phyloP scores from a whole-genome alignment of 2,888 invertebrate species.

The Pegoplata infirma region DNA sequence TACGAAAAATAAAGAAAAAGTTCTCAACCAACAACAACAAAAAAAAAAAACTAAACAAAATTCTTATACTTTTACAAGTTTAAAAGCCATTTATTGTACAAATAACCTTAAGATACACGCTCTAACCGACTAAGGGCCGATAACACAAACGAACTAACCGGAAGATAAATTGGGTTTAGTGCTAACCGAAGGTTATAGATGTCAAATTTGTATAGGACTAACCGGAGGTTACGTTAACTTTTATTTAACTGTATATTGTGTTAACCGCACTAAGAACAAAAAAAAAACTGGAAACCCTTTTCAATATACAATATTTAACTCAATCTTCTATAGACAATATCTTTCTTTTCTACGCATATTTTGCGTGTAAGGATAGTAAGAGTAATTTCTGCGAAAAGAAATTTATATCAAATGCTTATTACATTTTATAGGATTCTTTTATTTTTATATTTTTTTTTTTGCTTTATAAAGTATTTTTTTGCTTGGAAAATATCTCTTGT shows the following conservation, averaged over 20 bases:
- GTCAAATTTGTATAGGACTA: no score
- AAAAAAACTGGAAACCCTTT: conserved; percentile 20
- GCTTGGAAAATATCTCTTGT: not conserved
- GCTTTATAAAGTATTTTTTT: not conserved
- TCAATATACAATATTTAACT: conserved; percentile 1
- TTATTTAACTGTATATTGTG: no score
- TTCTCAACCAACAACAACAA: conserved; percentile 5
- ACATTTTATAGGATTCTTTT: conserved; percentile 32
- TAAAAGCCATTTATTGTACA: conserved; percentile 55
- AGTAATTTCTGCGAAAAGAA: conserved; percentile 9
- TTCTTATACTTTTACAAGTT: conserved; percentile 29
- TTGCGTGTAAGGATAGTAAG: conserved; percentile 34
- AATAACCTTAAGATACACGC: conserved; percentile 47
- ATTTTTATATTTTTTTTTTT: conserved; percentile 27
- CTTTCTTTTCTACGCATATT: conserved; percentile 24
- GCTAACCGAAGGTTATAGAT: no score
- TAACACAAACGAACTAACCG: no score
- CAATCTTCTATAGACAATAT: not conserved
- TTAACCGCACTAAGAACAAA: no score
- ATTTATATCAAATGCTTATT: conserved; percentile 40
- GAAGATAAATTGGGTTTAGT: no score
- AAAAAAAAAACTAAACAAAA: not conserved
- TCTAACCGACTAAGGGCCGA: not conserved
- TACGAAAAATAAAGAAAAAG: conserved; percentile 39
- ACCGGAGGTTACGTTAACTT: no score